Conservation (phyloP, 2,797 vertebrate species). For the Uromys caudimaculatus region DNA sequence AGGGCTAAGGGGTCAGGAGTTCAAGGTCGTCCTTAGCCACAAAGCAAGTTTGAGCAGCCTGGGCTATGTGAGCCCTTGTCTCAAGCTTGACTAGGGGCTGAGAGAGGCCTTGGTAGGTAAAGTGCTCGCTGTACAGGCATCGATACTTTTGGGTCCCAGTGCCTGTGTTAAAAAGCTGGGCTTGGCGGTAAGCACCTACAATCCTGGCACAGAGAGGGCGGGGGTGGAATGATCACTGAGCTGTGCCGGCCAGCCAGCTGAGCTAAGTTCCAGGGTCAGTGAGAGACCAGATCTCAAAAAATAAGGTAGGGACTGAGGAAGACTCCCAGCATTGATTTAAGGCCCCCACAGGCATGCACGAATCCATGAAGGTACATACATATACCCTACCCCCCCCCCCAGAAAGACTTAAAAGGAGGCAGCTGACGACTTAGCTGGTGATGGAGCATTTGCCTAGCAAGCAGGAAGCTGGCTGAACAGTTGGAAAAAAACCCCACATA, state of each 20-base stretch:
- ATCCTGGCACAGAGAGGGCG: not conserved
- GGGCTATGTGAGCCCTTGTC: not conserved
- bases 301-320: not conserved
- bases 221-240: not conserved
- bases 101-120: too few species aligned
- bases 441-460: not conserved
- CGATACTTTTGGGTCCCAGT: not conserved
- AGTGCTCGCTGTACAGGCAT: not conserved
- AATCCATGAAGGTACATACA: not conserved
- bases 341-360: not conserved
- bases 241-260: not conserved
- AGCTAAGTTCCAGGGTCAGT: not conserved
- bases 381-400: too few species aligned
- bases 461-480: not conserved
- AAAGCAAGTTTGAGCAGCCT: not conserved
- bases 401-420: not conserved
- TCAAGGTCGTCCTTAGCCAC: not conserved
- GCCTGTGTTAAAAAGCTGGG: not conserved
- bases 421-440: not conserved
- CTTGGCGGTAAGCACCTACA: not conserved
- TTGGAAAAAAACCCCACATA: not conserved
- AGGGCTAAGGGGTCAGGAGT: not conserved
- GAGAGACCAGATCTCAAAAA: not conserved
- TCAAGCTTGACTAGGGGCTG: not conserved
- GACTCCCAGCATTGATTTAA: not conserved